Evolutionary conservation across 2,113 vertebrate genomes (phyloP).

Genomic region (Pachypanchax playfairii): DNA sequence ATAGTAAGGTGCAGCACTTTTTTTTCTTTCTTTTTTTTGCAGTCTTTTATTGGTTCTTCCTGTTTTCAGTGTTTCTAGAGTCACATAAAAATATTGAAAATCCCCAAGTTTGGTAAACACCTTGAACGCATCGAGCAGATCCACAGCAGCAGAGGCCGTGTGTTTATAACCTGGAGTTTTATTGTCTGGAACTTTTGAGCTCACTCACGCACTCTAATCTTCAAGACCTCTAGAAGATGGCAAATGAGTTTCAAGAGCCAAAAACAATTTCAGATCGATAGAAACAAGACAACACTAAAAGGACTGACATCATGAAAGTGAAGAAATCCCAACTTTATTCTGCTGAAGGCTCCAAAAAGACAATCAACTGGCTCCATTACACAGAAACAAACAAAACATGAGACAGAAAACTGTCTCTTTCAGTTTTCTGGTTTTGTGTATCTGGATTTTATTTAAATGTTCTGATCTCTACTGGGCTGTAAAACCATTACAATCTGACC

Average conservation of each 20-base stretch:
- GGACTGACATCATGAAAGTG: too few relatives aligned
- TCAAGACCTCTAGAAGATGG: slow-evolving; percentile 10
- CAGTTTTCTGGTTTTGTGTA: too few relatives aligned
- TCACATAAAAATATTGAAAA: neutral
- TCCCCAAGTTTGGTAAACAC: neutral
- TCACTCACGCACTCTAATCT: slow-evolving; percentile 37
- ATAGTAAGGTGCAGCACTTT: slow-evolving; percentile 24
- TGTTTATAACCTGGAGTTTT: slow-evolving; percentile 13
- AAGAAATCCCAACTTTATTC: too few relatives aligned
- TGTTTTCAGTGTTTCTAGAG: neutral
- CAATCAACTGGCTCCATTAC: too few relatives aligned
- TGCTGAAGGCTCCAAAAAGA: too few relatives aligned
- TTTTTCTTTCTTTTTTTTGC: too few relatives aligned
- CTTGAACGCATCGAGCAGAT: neutral
- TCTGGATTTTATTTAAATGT: too few relatives aligned
- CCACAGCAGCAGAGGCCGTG: neutral
- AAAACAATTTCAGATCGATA: neutral
- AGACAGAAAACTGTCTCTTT: too few relatives aligned
- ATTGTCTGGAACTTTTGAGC: slow-evolving; percentile 27
- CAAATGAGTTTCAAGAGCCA: slow-evolving; percentile 1
- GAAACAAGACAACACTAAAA: too few relatives aligned
- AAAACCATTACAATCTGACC: too few relatives aligned
- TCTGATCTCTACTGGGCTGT: too few relatives aligned
- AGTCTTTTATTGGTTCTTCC: slow-evolving; percentile 10
- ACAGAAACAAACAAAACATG: too few relatives aligned